These are phyloP conservation scores for Caenorhabditis inopinata DNA, from an alignment of 1,140 invertebrate species.

Conservation along the genomic window DNA sequence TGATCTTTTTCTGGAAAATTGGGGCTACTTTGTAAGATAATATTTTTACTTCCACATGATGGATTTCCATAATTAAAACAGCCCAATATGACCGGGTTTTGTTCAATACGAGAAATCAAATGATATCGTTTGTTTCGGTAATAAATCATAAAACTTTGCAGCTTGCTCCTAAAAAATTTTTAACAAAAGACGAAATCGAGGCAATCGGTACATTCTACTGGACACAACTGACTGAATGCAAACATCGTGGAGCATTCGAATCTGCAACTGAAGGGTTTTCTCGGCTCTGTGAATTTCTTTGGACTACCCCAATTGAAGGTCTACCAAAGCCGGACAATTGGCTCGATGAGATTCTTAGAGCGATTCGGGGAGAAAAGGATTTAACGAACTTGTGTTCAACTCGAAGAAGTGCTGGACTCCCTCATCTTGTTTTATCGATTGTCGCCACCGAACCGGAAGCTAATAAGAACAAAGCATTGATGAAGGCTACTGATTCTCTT, in stretches of 20 bases:
- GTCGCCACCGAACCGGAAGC: slow-evolving; percentile 50
- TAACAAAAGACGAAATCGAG: slow-evolving; percentile 30
- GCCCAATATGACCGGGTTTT: too few species aligned
- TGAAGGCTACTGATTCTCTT: slow-evolving; percentile 42
- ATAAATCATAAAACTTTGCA: slow-evolving; percentile 26
- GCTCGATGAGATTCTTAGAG: slow-evolving; percentile 50
- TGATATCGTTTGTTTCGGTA: too few species aligned
- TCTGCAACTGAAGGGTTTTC: slow-evolving; percentile 53
- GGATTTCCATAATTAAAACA: too few species aligned
- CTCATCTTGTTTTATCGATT: slow-evolving; percentile 55
- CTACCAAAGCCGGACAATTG: slow-evolving; percentile 47
- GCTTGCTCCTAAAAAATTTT: slow-evolving; percentile 4
- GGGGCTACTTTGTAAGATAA: too few species aligned
- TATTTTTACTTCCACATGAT: too few species aligned
- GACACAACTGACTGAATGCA: slow-evolving; percentile 58
- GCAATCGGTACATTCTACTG: slow-evolving; percentile 57
- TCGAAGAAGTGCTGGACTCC: slow-evolving; percentile 57
- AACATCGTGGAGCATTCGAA: slow-evolving; percentile 60
- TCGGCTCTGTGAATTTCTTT: slow-evolving; percentile 50
- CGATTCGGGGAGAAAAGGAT: slow-evolving; percentile 51
- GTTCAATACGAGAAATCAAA: too few species aligned
- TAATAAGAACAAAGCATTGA: slow-evolving; percentile 12
- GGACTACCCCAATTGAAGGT: slow-evolving; percentile 30
- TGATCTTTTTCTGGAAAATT: too few species aligned
- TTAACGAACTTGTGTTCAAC: slow-evolving; percentile 52